Percentiles rank a stretch among this genome's conserved stretches.
phyloP scores from a whole-genome alignment of 2,113 vertebrate species.

The Oplegnathus fasciatus region DNA sequence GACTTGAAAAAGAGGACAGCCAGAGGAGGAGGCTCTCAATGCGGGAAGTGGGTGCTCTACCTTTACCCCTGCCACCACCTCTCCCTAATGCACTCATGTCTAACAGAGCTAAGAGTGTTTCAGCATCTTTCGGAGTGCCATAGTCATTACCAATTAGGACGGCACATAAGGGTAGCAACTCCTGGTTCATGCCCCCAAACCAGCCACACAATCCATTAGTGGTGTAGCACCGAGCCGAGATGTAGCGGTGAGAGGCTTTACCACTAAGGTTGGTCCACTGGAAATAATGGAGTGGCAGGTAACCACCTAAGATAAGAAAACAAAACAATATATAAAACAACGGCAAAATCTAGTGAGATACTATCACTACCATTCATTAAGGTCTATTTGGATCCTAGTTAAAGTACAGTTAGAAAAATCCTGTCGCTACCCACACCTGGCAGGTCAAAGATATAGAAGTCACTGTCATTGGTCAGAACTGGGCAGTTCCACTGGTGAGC shows the following conservation, averaged over 20 bases:
- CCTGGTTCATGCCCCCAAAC: conserved; percentile 83
- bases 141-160: conserved; percentile 93
- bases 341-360: not conserved
- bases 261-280: conserved; percentile 86
- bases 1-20: conserved; percentile 86
- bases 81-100: conserved; percentile 39
- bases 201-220: conserved; percentile 83
- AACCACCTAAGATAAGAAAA: conserved; percentile 82
- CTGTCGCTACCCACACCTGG: conserved; percentile 76
- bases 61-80: conserved; percentile 62
- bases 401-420: not conserved
- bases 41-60: conserved; percentile 69
- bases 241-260: conserved; percentile 80
- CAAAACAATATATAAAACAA: conserved; percentile 1
- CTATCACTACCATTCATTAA: not conserved
- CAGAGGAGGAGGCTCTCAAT: conserved; percentile 88
- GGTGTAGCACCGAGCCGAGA: conserved; percentile 87
- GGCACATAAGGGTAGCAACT: conserved; percentile 91
- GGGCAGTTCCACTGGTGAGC: conserved; percentile 93
- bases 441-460: conserved; percentile 95
- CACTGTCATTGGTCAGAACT: conserved; percentile 93
- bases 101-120: conserved; percentile 80
- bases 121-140: conserved; percentile 71
- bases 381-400: not conserved
- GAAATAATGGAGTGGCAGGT: conserved; percentile 89